These are phyloP conservation scores for Peromyscus attwateri DNA, from an alignment of 2,797 vertebrate genomes.

Conservation along the genomic window DNA sequence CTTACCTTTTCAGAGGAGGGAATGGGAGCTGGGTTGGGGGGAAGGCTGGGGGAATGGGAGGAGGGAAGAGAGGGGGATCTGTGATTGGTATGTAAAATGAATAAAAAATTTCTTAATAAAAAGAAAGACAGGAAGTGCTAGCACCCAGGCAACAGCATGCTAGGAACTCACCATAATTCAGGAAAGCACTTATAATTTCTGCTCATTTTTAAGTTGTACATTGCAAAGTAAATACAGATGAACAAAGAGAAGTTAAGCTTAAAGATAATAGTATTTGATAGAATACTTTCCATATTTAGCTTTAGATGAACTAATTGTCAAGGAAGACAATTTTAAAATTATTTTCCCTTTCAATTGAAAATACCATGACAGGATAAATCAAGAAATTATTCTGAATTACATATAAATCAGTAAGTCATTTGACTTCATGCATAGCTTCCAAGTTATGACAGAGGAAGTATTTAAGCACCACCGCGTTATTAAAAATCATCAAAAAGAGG, in stretches of 20 bases:
- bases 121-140: background rate
- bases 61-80: too few species aligned
- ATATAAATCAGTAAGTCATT: conserved; percentile 28
- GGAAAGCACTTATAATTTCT: conserved; percentile 45
- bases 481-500: conserved; percentile 2
- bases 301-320: conserved; percentile 59
- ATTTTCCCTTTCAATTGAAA: conserved; percentile 70
- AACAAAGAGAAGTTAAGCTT: conserved; percentile 41
- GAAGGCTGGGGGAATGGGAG: too few species aligned
- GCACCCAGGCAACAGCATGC: background rate
- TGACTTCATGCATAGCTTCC: conserved; percentile 34
- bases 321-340: conserved; percentile 65
- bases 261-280: conserved; percentile 63
- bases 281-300: conserved; percentile 46
- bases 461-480: conserved; percentile 49
- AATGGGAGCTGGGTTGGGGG: too few species aligned
- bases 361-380: conserved; percentile 37
- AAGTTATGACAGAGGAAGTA: conserved; percentile 56
- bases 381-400: conserved; percentile 44
- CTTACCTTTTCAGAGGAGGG: too few species aligned
- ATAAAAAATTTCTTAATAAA: too few species aligned
- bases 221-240: conserved; percentile 40
- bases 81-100: too few species aligned
- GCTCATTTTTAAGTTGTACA: background rate
- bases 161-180: conserved; percentile 21